Percentiles rank a stretch among this genome's conserved stretches.
Conservation (phyloP, 2,113 vertebrate genomes). For the Nerophis ophidion region DNA sequence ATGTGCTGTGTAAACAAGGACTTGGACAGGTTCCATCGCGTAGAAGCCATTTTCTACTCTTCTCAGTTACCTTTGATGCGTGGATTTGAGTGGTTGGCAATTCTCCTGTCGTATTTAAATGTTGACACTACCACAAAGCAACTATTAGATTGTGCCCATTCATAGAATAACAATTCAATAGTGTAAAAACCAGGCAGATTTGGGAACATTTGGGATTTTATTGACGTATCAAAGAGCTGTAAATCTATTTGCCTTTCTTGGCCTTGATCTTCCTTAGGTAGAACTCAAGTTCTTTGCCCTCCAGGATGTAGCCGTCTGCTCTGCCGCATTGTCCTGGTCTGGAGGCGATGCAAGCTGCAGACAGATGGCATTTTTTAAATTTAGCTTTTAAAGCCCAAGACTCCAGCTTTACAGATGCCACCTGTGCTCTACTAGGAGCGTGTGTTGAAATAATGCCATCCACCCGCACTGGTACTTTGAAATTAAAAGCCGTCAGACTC, state of each 20-base stretch:
- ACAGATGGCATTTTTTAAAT: background rate
- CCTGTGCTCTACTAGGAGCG: background rate
- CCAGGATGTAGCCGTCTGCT: constrained; percentile 91
- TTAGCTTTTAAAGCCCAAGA: too few species aligned
- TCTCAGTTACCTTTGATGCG: too few species aligned
- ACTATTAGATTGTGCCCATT: too few species aligned
- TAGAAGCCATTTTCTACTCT: too few species aligned
- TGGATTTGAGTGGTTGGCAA: too few species aligned
- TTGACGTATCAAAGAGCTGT: constrained; percentile 71
- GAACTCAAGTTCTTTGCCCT: constrained; percentile 97
- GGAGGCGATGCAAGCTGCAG: constrained; percentile 90
- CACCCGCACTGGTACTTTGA: too few species aligned
- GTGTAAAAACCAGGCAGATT: constrained; percentile 1
- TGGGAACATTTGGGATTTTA: constrained; percentile 58
- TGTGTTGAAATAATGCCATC: background rate
- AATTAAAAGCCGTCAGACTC: constrained; percentile 39
- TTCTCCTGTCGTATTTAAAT: too few species aligned
- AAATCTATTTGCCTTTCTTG: constrained; percentile 97
- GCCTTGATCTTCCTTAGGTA: constrained; percentile 98
- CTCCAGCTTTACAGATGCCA: background rate
- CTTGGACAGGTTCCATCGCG: too few species aligned
- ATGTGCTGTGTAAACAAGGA: too few species aligned
- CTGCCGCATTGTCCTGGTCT: constrained; percentile 95
- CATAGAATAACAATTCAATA: background rate
- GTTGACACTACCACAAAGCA: too few species aligned